Conservation (phyloP, 2,113 vertebrate genomes). For the Microcebus griseorufus region DNA sequence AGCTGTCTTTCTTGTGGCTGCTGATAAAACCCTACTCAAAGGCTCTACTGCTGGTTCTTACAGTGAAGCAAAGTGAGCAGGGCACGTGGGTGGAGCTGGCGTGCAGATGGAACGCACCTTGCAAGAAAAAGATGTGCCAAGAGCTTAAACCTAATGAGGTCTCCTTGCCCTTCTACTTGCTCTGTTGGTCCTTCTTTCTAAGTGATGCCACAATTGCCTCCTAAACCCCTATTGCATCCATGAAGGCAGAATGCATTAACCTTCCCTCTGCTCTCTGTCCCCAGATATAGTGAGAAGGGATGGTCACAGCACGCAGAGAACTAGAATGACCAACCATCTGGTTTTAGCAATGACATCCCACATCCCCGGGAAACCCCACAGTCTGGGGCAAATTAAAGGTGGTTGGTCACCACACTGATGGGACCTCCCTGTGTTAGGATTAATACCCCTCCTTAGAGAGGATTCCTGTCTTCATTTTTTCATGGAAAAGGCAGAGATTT, state of each 20-base stretch:
- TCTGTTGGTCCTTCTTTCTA: background rate
- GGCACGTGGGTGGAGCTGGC: background rate
- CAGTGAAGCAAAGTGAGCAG: background rate
- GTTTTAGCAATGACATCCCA: background rate
- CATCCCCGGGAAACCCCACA: background rate
- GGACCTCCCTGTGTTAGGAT: background rate
- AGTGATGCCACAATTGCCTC: background rate
- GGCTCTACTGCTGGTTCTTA: background rate
- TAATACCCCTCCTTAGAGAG: background rate
- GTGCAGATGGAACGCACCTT: rapidly evolving
- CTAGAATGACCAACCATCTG: background rate
- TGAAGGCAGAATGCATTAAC: background rate
- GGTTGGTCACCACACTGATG: background rate
- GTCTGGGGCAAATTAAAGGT: background rate
- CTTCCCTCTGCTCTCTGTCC: background rate
- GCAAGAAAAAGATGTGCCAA: background rate
- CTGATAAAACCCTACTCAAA: background rate
- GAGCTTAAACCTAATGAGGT: background rate
- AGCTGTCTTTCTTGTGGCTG: background rate
- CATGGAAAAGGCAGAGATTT: background rate
- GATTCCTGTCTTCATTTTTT: background rate
- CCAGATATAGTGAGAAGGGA: background rate
- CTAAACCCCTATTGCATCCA: background rate
- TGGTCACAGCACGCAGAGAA: background rate
- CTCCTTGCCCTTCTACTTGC: background rate